phyloP scores from a whole-genome alignment of 2,797 vertebrate species.

The Apogon hyalosoma region DNA sequence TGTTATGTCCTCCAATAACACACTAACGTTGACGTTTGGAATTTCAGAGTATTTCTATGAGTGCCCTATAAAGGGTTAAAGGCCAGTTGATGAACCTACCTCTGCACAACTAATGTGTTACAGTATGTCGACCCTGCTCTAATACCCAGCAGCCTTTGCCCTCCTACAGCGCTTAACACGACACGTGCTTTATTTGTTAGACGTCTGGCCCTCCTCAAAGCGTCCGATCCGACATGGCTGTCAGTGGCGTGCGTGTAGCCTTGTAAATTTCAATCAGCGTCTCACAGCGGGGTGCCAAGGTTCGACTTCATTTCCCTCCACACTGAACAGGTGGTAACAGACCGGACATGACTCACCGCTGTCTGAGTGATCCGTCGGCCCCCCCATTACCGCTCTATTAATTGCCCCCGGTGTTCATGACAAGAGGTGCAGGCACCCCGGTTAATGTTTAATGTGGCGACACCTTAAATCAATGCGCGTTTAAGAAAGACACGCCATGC shows the following conservation, averaged over 20 bases:
- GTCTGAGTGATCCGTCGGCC: conserved; percentile 65
- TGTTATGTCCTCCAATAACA: no score
- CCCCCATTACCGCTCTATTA: conserved; percentile 76
- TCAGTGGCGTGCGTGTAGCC: conserved; percentile 66
- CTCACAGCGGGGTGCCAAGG: conserved; percentile 76
- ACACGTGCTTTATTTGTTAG: conserved; percentile 35
- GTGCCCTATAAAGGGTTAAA: background rate
- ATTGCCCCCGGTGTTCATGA: conserved; percentile 73
- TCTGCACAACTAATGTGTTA: conserved; percentile 6
- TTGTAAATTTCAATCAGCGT: conserved; percentile 80
- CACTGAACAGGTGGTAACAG: conserved; percentile 75
- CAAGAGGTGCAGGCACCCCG: conserved; percentile 55
- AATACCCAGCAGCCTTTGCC: background rate
- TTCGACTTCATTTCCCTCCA: conserved; percentile 70
- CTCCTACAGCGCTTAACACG: conserved; percentile 13
- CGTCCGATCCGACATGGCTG: conserved; percentile 62
- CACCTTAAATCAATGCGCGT: conserved; percentile 77
- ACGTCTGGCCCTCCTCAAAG: conserved; percentile 54
- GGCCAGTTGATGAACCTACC: background rate
- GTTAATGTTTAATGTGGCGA: conserved; percentile 80
- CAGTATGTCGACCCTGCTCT: conserved; percentile 3
- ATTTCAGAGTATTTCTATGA: background rate
- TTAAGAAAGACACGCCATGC: conserved; percentile 72
- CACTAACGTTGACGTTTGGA: no score
- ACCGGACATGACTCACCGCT: conserved; percentile 65